Evolutionary conservation across 53 echinoderm and acorn worm genomes (phyloP).

Genomic region (Antedon mediterranea): DNA sequence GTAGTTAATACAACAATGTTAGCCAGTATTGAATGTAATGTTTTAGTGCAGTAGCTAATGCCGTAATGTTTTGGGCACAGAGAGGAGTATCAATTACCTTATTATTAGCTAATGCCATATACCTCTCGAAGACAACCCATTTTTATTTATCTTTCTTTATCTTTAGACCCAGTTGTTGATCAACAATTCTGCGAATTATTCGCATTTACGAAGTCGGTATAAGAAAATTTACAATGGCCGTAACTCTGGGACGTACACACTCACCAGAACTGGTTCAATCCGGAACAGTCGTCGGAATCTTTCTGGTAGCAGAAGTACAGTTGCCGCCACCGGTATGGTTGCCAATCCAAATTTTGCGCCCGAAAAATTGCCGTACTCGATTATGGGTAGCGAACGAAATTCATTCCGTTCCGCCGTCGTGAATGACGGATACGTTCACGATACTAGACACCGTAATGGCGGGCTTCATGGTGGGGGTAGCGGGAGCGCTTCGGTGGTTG

Average conservation of each 20-base stretch:
- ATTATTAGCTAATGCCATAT: too few species aligned
- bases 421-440: background rate
- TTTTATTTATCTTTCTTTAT: constrained; percentile 1
- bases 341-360: background rate
- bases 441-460: background rate
- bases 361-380: background rate
- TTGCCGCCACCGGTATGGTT: background rate
- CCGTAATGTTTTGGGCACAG: too few species aligned
- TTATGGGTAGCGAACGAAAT: background rate
- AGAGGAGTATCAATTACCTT: too few species aligned
- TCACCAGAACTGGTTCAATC: constrained; percentile 32
- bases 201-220: constrained; percentile 78
- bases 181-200: constrained; percentile 81
- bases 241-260: constrained; percentile 64
- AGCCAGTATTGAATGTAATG: too few species aligned
- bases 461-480: background rate
- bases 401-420: background rate
- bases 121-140: background rate
- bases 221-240: constrained; percentile 73
- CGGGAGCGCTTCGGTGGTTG: background rate
- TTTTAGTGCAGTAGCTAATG: too few species aligned
- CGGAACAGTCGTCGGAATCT: constrained; percentile 36
- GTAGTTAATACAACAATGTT: too few species aligned
- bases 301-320: background rate
- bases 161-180: constrained; percentile 60